Percentiles rank a stretch among this genome's conserved stretches.
Evolutionary conservation across 92 coral and sea anemone genomes (phyloP).

Genomic region (Blastomussa wellsi): DNA sequence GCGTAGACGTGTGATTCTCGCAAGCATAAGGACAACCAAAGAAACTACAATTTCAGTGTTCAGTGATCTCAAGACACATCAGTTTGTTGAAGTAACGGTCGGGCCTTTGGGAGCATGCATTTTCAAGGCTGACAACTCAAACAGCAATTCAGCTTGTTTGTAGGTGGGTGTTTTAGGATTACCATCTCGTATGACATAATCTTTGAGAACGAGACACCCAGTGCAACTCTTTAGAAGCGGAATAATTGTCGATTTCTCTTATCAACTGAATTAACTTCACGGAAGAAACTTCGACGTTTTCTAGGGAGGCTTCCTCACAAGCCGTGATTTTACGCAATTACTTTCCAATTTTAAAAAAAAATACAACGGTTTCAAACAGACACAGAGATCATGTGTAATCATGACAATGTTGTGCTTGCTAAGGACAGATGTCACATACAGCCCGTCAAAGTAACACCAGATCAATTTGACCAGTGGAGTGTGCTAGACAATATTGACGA

Average conservation of each 20-base stretch:
- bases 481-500: constrained; percentile 61
- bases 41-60: not conserved
- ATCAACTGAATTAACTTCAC: too few relatives aligned
- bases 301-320: not conserved
- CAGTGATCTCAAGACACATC: not conserved
- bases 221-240: not conserved
- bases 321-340: not conserved
- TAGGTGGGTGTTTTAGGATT: constrained; percentile 21
- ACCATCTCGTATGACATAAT: constrained; percentile 24
- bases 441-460: constrained; percentile 29
- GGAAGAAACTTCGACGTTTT: not conserved
- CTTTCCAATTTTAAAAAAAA: not conserved
- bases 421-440: constrained; percentile 20
- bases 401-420: not conserved
- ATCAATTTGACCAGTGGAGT: constrained; percentile 39
- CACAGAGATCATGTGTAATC: constrained; percentile 29
- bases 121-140: constrained; percentile 6
- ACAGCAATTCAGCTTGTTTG: constrained; percentile 2
- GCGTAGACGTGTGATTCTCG: constrained; percentile 37
- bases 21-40: not conserved
- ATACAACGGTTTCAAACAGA: constrained; percentile 6
- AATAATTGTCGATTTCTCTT: not conserved
- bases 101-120: not conserved
- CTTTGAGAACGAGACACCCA: not conserved
- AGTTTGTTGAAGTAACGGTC: not conserved